These are phyloP conservation scores for Anastrepha ludens DNA, from an alignment of 1,140 invertebrate genomes.

Conservation along the genomic window DNA sequence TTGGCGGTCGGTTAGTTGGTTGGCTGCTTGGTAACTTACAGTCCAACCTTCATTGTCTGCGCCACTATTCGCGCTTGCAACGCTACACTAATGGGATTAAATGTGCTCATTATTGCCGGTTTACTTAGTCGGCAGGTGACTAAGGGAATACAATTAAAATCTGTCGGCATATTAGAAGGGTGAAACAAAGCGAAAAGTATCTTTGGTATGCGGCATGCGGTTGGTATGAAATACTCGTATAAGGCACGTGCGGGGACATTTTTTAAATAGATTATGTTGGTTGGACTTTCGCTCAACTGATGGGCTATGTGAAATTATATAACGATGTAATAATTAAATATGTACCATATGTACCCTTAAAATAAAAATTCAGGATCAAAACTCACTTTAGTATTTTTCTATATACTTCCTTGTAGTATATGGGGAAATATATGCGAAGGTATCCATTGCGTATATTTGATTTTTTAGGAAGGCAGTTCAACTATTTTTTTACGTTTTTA, in stretches of 20 bases:
- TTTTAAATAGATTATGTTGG: neutral
- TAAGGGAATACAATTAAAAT: slow-evolving; percentile 45
- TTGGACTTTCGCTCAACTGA: too few species aligned
- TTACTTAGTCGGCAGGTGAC: slow-evolving; percentile 47
- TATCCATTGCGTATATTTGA: too few species aligned
- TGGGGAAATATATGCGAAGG: too few species aligned
- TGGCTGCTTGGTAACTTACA: neutral
- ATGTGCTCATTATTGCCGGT: slow-evolving; percentile 46
- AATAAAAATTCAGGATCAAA: too few species aligned
- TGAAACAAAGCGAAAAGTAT: neutral
- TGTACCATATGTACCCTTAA: too few species aligned
- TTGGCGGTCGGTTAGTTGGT: neutral
- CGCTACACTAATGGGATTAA: slow-evolving; percentile 44
- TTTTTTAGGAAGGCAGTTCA: too few species aligned
- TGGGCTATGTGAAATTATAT: too few species aligned
- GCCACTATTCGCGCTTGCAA: neutral
- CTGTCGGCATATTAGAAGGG: slow-evolving; percentile 12
- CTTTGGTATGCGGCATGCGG: neutral
- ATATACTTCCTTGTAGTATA: too few species aligned
- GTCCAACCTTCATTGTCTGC: slow-evolving; percentile 2
- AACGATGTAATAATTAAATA: too few species aligned
- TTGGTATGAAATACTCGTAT: neutral
- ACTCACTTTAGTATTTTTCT: too few species aligned
- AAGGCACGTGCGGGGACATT: neutral
- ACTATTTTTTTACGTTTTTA: too few species aligned